Conservation (phyloP, 2,888 invertebrate species). For the Tinea trinotella region DNA sequence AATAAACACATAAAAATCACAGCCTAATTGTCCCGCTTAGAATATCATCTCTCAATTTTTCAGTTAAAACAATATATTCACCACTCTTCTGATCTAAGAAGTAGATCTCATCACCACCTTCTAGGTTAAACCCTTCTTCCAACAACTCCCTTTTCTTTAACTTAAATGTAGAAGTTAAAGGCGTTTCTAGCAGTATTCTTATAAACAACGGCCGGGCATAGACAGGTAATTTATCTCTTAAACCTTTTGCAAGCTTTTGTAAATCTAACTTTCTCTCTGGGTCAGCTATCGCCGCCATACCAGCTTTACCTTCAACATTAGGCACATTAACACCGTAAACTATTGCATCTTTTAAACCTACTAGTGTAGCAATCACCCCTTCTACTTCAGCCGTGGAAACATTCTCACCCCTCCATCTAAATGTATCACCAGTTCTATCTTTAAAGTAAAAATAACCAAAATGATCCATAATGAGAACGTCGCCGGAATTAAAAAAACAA, state of each 20-base stretch:
- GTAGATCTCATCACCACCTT: constrained; percentile 79
- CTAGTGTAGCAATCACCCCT: constrained; percentile 85
- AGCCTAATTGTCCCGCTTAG: constrained; percentile 63
- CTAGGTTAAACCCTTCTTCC: constrained; percentile 81
- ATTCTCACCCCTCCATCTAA: constrained; percentile 96
- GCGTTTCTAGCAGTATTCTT: constrained; percentile 81
- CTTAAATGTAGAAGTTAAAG: constrained; percentile 91
- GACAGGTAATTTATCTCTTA: constrained; percentile 76
- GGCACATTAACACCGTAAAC: constrained; percentile 94
- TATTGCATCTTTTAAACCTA: constrained; percentile 84
- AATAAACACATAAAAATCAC: constrained; percentile 33
- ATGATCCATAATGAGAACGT: constrained; percentile 91
- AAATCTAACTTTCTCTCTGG: constrained; percentile 76
- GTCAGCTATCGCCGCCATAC: constrained; percentile 94
- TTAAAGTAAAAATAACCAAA: constrained; percentile 94
- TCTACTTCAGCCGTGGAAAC: constrained; percentile 97
- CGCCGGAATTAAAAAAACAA: constrained; percentile 91
- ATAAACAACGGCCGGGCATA: constrained; percentile 93
- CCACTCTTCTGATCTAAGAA: constrained; percentile 66
- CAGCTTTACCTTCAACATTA: constrained; percentile 87
- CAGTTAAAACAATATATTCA: constrained; percentile 58
- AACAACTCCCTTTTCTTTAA: constrained; percentile 91
- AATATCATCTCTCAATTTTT: constrained; percentile 61
- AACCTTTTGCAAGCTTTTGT: constrained; percentile 44
- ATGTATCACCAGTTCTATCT: constrained; percentile 90